phyloP scores from a whole-genome alignment of 2,113 vertebrate species.

The Circaetus gallicus region DNA sequence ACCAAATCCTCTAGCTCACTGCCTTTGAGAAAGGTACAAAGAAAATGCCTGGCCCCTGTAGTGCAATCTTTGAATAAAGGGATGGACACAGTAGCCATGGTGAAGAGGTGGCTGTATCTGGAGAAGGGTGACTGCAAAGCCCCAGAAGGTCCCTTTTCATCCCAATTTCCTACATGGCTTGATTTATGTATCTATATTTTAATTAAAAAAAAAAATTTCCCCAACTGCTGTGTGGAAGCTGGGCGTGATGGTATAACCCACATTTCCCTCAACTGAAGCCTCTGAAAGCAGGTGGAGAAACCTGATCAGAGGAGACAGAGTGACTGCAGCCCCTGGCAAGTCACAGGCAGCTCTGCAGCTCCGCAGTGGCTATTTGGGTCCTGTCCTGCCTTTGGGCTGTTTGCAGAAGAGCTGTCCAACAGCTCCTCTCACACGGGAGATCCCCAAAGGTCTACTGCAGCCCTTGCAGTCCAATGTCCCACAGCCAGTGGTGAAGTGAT shows the following conservation, averaged over 20 bases:
- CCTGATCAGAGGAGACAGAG: not conserved
- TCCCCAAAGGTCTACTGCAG: not conserved
- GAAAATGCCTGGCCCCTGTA: not conserved
- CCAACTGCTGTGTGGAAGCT: not conserved
- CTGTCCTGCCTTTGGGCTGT: not conserved
- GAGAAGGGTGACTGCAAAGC: not conserved
- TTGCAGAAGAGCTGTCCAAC: not conserved
- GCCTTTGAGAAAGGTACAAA: not conserved
- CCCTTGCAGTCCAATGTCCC: not conserved
- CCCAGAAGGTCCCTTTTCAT: not conserved
- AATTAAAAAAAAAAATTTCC: not conserved
- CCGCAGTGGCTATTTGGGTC: rapidly evolving
- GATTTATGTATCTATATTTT: not conserved
- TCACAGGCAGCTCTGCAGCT: not conserved
- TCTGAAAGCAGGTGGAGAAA: not conserved
- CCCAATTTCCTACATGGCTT: not conserved
- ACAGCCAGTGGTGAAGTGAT: too few species aligned
- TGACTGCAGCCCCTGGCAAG: not conserved
- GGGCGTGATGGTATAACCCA: rapidly evolving
- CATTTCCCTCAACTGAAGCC: not conserved
- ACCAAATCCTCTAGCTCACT: not conserved
- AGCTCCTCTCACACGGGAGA: rapidly evolving
- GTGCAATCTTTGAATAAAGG: not conserved
- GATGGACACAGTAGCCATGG: not conserved
- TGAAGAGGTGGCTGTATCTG: not conserved